Base-by-base conservation (phyloP, 2,113 vertebrate species). In the Saccopteryx leptura region DNA sequence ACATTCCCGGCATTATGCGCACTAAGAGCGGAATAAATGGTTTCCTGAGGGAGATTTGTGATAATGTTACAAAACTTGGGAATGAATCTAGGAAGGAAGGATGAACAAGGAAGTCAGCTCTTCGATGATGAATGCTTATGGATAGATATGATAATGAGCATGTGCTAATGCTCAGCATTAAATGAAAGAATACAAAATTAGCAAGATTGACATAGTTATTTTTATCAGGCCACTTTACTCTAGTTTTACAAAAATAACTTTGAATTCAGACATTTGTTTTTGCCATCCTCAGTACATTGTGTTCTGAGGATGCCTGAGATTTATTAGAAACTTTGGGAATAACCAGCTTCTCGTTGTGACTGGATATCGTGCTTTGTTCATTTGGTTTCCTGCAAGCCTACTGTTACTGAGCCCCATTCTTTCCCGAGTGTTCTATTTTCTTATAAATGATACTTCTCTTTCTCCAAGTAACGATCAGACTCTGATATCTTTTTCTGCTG, bases 221-320 rank as follows among this genome's bases (percentile, higher is more conserved):
- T 95, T 74, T 83, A 10, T 39, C 46, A 94, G n/a, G 1, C 1
- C 2, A 24, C 2, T 0, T 65, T n/a, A 15, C 12, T 76, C 14
- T 63, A 1, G 52, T 97, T 96, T 94, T 90, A 80, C 24, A 28
- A 17, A 82, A 97, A 84, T 56, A 15, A 52, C 23, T 91, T 56
- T 3, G 0, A 66, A 85, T 68, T 14, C 9, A 63, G 26, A 95
- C 15, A 26, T 87, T 48, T 94, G 1, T 68, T 88, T 81, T 74
- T 3, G 14, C 10, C 14, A 14, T 83, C 56, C 5, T 24, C 85
- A 19, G 24, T 56, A 33, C 68, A 92, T 33, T 92, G 78, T 90
- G 23, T 94, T 96, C 89, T 88, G 65, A 85, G 58, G 69, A 95
- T 95, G 92, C 50, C 21, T 9, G 8, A 84, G 21, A 60, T 81